Evolutionary conservation across 2,113 vertebrate species (phyloP).

Genomic region (Sturnus vulgaris): DNA sequence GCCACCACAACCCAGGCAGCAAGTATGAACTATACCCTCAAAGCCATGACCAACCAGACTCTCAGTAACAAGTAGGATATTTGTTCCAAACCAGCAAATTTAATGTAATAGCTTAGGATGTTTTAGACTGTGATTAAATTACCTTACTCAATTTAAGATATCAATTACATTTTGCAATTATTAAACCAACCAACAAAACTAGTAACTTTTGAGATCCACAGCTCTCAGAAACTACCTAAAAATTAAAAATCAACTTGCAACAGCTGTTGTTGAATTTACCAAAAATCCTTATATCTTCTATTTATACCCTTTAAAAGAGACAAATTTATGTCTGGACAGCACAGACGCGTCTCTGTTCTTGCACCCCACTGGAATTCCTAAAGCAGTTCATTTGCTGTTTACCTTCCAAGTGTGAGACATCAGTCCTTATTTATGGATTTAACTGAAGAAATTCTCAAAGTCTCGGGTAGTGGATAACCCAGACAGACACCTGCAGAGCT

Average conservation of each 20-base stretch:
- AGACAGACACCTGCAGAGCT: not conserved
- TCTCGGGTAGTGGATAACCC: not conserved
- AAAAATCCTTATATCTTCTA: not conserved
- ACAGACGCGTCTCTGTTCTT: not conserved
- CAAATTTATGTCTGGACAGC: not conserved
- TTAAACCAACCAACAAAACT: not conserved
- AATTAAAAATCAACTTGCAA: not conserved
- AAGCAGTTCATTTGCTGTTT: not conserved
- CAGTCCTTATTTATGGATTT: not conserved
- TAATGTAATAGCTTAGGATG: not conserved
- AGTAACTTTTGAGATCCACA: not conserved
- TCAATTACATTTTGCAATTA: not conserved
- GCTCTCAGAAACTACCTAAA: not conserved
- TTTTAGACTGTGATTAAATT: not conserved
- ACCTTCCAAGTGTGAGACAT: not conserved
- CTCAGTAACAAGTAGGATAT: not conserved
- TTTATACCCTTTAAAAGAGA: not conserved
- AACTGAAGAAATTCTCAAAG: not conserved
- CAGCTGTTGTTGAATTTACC: not conserved
- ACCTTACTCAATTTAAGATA: not conserved
- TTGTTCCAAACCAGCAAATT: not conserved
- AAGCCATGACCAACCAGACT: not conserved
- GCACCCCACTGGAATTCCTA: not conserved
- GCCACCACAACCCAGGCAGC: not conserved
- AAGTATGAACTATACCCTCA: not conserved